phyloP scores from a whole-genome alignment of 2,113 vertebrate genomes.

The Perognathus longimembris region DNA sequence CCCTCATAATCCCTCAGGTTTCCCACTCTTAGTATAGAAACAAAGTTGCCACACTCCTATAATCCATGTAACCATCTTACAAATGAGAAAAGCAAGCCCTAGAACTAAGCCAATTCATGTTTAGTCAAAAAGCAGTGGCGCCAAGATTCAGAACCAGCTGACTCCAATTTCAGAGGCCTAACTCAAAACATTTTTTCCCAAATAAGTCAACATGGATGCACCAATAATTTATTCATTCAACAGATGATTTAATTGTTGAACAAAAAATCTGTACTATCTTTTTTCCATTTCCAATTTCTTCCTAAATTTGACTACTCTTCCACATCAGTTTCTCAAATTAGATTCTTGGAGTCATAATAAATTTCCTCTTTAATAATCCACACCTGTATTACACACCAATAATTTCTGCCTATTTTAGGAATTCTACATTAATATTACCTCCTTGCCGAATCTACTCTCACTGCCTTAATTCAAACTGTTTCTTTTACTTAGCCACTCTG shows the following conservation, averaged over 20 bases:
- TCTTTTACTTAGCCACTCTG: slow-evolving; percentile 17
- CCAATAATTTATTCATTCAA: slow-evolving; percentile 37
- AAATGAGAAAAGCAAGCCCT: slow-evolving; percentile 39
- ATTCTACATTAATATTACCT: slow-evolving; percentile 17
- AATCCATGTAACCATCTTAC: slow-evolving; percentile 12
- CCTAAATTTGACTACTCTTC: not conserved
- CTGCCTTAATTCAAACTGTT: slow-evolving; percentile 8
- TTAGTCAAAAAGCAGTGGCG: slow-evolving; percentile 35
- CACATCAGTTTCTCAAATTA: not conserved
- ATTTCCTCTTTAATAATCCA: slow-evolving; percentile 34
- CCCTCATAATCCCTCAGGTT: not conserved
- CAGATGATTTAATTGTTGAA: slow-evolving; percentile 39
- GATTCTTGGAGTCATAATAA: not conserved
- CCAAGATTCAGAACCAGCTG: slow-evolving; percentile 46
- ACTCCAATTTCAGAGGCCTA: not conserved
- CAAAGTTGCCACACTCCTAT: slow-evolving; percentile 24
- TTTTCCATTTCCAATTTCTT: not conserved
- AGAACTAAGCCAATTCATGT: slow-evolving; percentile 43
- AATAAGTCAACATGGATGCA: not conserved
- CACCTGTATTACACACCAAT: not conserved
- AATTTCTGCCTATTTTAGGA: slow-evolving; percentile 27
- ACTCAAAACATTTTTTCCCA: slow-evolving; percentile 15
- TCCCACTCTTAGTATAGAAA: slow-evolving; percentile 38
- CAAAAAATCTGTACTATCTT: slow-evolving; percentile 34
- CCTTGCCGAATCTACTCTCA: slow-evolving; percentile 13